Base-by-base conservation (phyloP, 2,888 invertebrate genomes). In the Noctua janthina region DNA sequence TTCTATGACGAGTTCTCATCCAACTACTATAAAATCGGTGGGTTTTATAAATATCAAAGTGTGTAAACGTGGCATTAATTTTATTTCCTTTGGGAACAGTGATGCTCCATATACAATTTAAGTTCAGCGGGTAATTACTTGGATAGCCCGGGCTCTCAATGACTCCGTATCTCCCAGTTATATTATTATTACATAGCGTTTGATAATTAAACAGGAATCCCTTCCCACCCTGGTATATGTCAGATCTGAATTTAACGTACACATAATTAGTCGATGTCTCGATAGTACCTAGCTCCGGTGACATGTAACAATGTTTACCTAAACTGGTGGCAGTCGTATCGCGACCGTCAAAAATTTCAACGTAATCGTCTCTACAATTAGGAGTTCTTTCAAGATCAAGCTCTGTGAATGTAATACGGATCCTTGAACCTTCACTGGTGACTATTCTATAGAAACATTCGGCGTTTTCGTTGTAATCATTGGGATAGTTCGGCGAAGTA, bases 81-180 rank as follows among this genome's bases (percentile, higher is more conserved):
- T 96, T 98, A 94, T 99, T 99, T 5, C 99, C 99, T 77, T 93
- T 93, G 0, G 98, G 98, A 1, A 98, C 98, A 54, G 97, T 97
- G 59, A 99, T 98, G 20, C 94, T 97, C 99, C 99, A 99, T 8
- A 97, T 96, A 93, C 99, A 99, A 92, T 98, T 97, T 46, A 97
- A 92, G 72, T 96, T 94, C 67, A 96, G 93, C 1, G 98, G 97
- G 93, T 98, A 98, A 23, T 95, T 92, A 87, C 97, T 93, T 1
- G 99, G 99, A 93, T 98, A 99, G 92, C 98, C 98, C 0, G 98
- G 98, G 90, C 99, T 99, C 94, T 99, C 99, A 80, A 99, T 98
- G 15, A 98, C 97, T 23, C 99, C 99, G 87, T 97, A 95, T 90
- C 97, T 97, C 8, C 98, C 98, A 39, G 93, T 97, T 51, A 98